phyloP scores from a whole-genome alignment of 1,140 invertebrate species.

The Laupala kohalensis region DNA sequence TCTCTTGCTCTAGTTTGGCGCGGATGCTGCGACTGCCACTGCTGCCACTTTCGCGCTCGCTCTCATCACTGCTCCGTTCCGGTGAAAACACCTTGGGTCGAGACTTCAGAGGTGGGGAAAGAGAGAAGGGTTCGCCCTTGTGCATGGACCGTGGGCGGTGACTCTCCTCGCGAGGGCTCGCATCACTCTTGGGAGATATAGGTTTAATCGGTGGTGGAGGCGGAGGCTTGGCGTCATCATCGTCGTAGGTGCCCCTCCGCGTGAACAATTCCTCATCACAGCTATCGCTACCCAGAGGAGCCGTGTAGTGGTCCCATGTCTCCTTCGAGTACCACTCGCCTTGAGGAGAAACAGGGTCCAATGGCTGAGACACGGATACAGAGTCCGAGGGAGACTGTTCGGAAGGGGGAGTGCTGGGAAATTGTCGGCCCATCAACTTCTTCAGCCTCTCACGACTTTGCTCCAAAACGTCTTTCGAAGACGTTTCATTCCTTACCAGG shows the following conservation, averaged over 20 bases:
- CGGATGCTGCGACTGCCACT: slow-evolving; percentile 1
- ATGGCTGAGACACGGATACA: not conserved
- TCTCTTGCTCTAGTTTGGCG: slow-evolving; percentile 11
- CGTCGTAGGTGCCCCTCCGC: too few relatives aligned
- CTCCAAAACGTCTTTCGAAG: not conserved
- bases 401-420: not conserved
- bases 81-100: not conserved
- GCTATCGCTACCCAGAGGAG: not conserved
- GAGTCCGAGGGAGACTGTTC: too few relatives aligned
- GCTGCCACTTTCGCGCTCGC: not conserved
- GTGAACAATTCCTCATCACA: not conserved
- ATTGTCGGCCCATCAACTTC: not conserved
- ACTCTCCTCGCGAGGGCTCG: too few relatives aligned
- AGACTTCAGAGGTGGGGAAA: not conserved
- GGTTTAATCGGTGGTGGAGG: too few relatives aligned
- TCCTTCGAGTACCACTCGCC: not conserved
- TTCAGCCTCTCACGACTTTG: slow-evolving; percentile 1
- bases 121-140: not conserved
- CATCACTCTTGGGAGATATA: too few relatives aligned
- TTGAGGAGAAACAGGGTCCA: not conserved
- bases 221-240: too few relatives aligned
- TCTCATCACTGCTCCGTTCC: not conserved
- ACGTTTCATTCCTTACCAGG: not conserved
- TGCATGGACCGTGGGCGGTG: too few relatives aligned
- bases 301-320: not conserved